These are phyloP conservation scores for Drosophila multiciliata DNA, from an alignment of 2,888 invertebrate species.

Conservation along the genomic window DNA sequence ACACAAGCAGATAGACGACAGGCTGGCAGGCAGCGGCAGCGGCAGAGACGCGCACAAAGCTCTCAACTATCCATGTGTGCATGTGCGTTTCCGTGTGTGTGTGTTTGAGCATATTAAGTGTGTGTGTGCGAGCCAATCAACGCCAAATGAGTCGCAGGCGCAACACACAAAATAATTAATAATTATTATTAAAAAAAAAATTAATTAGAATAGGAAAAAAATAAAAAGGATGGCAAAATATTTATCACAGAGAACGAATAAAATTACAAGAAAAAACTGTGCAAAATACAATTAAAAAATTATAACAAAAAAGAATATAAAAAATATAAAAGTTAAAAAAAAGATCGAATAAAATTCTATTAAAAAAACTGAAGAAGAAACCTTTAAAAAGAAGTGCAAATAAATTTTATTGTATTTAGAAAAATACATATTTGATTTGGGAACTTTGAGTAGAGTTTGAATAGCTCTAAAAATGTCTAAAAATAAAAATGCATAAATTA, in stretches of 20 bases:
- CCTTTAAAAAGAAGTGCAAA: not conserved
- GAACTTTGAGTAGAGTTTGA: not conserved
- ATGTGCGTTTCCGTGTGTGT: conserved; percentile 12
- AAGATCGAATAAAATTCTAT: not conserved
- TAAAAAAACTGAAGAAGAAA: not conserved
- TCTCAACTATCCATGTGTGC: conserved; percentile 31
- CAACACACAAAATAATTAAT: conserved; percentile 44
- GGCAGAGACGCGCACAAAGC: conserved; percentile 28
- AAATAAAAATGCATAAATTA: not conserved
- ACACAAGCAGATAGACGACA: conserved; percentile 18
- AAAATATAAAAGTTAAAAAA: no score
- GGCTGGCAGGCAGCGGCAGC: conserved; percentile 18
- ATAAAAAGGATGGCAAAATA: not conserved
- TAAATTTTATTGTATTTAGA: not conserved
- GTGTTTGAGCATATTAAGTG: conserved; percentile 8
- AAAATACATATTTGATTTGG: not conserved
- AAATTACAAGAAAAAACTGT: no score
- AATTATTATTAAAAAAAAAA: conserved; percentile 16
- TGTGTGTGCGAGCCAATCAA: conserved; percentile 61
- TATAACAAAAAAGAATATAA: no score
- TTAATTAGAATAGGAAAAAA: not conserved
- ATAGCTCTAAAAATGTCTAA: not conserved
- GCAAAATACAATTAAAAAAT: no score
- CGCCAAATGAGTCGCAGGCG: conserved; percentile 64
- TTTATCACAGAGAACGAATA: not conserved